Conservation (phyloP, 1,140 invertebrate genomes). For the Brachionus angularis region DNA sequence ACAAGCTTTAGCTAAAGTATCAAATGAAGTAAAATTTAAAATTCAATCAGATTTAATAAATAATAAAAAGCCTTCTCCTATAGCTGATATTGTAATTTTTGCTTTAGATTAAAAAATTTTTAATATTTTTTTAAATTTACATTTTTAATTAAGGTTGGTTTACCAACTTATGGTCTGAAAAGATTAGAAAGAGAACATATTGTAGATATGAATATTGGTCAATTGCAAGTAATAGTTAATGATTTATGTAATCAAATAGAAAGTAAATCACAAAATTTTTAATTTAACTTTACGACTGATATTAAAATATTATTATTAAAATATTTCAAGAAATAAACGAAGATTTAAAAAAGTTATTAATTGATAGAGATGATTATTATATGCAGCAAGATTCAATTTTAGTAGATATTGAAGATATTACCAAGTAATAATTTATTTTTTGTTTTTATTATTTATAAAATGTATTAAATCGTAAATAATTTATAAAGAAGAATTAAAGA, state of each 20-base stretch:
- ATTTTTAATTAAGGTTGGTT: conserved; percentile 66
- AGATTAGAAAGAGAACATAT: conserved; percentile 72
- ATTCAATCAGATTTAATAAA: conserved; percentile 2
- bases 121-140: conserved; percentile 37
- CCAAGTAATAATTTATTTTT: conserved; percentile 64
- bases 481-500: conserved; percentile 28
- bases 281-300: background rate
- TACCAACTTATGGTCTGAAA: conserved; percentile 70
- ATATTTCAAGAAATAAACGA: conserved; percentile 75
- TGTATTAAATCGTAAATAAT: background rate
- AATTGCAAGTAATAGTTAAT: conserved; percentile 88
- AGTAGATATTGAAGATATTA: conserved; percentile 90
- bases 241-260: conserved; percentile 88
- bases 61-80: conserved; percentile 67
- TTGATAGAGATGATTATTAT: conserved; percentile 84
- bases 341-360: conserved; percentile 74
- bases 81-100: conserved; percentile 57
- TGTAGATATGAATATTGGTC: conserved; percentile 86
- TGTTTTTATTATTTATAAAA: background rate
- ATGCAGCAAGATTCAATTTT: conserved; percentile 96
- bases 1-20: conserved; percentile 4
- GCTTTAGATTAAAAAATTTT: conserved; percentile 45
- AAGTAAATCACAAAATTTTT: conserved; percentile 57
- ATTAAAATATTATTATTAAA: background rate
- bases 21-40: background rate